Percentiles rank a stretch among this genome's conserved stretches.
Conservation (phyloP, 2,888 invertebrate genomes). For the Cheilosia variabilis region DNA sequence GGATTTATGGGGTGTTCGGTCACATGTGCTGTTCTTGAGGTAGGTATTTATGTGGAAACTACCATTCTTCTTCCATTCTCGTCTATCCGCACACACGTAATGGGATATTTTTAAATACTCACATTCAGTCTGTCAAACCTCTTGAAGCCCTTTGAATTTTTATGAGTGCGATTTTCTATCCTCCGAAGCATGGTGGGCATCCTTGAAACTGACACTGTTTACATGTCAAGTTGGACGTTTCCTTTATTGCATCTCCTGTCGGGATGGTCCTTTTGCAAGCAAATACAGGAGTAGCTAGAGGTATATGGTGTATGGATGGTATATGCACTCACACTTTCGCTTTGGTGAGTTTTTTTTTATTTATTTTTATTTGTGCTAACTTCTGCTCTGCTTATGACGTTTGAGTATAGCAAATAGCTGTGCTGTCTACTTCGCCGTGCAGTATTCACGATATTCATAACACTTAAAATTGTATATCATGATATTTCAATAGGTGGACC, state of each 20-base stretch:
- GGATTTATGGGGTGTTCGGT: conserved; percentile 65
- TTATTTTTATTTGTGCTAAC: not conserved
- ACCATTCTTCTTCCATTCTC: not conserved
- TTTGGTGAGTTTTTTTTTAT: not conserved
- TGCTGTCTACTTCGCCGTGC: conserved; percentile 30
- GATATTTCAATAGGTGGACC: conserved; percentile 73
- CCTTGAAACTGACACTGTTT: conserved; percentile 68
- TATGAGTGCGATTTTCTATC: conserved; percentile 37
- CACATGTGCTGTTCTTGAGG: conserved; percentile 32
- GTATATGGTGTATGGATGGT: not conserved
- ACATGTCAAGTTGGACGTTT: conserved; percentile 65
- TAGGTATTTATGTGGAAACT: too few species aligned
- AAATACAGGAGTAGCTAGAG: conserved; percentile 23
- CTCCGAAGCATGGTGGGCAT: conserved; percentile 10
- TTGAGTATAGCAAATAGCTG: conserved; percentile 57
- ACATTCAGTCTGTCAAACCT: conserved; percentile 39
- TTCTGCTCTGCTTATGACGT: conserved; percentile 51
- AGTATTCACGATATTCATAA: conserved; percentile 70
- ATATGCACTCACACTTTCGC: not conserved
- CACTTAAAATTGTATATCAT: conserved; percentile 73
- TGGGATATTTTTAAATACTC: conserved; percentile 39
- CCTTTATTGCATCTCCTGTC: conserved; percentile 49
- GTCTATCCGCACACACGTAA: conserved; percentile 4
- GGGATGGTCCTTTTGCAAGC: conserved; percentile 42
- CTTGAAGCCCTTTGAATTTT: conserved; percentile 47